Evolutionary conservation across 2,113 vertebrate genomes (phyloP).

Genomic region (Thymallus thymallus): DNA sequence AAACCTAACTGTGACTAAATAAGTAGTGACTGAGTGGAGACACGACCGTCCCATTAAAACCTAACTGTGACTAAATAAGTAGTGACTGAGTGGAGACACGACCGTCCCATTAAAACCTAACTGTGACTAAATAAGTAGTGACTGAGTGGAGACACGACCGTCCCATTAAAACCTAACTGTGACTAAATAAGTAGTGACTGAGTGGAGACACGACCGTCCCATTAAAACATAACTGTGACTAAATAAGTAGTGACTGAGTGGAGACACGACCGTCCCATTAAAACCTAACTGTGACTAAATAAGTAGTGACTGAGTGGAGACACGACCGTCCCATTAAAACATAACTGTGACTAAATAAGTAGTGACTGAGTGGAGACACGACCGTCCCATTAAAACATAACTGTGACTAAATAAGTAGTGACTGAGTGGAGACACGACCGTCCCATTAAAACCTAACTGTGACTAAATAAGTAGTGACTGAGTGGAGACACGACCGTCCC

Average conservation of each 20-base stretch:
- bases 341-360: no score
- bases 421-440: not conserved
- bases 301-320: not conserved
- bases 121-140: no score
- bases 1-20: no score
- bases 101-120: not conserved
- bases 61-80: not conserved
- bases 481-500: not conserved
- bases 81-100: not conserved
- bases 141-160: not conserved
- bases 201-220: not conserved
- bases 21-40: not conserved
- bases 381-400: not conserved
- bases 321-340: not conserved
- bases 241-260: not conserved
- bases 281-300: no score
- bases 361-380: not conserved
- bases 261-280: not conserved
- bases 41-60: not conserved
- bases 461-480: not conserved
- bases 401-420: no score
- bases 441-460: not conserved
- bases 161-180: not conserved
- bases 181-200: not conserved
- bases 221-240: no score